These are phyloP conservation scores for Calliopum simillimum DNA, from an alignment of 2,888 invertebrate species.

Conservation along the genomic window DNA sequence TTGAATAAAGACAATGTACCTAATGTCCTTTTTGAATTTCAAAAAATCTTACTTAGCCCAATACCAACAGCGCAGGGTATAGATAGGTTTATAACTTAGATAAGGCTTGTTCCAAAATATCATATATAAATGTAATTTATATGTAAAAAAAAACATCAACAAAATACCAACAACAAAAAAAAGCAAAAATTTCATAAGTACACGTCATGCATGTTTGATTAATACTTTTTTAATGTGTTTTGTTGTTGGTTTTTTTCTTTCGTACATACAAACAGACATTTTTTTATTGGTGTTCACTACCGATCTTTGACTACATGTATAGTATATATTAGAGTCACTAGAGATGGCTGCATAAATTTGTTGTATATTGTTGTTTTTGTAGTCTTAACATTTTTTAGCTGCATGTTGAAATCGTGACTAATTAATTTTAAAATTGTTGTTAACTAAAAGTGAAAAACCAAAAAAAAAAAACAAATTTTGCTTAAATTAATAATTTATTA, in stretches of 20 bases:
- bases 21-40: no score
- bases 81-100: neutral
- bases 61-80: no score
- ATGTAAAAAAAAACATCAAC: constrained; percentile 4
- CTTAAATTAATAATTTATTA: constrained; percentile 27
- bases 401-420: constrained; percentile 28
- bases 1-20: no score
- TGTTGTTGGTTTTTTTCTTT: neutral
- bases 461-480: constrained; percentile 5
- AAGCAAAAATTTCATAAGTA: constrained; percentile 10
- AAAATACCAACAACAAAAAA: neutral
- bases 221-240: constrained; percentile 27
- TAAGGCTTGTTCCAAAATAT: neutral
- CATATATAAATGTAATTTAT: constrained; percentile 3
- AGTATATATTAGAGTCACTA: neutral
- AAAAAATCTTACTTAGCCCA: no score
- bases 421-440: constrained; percentile 28
- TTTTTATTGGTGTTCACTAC: neutral
- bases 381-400: neutral
- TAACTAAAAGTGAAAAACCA: neutral
- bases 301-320: neutral
- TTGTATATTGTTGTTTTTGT: neutral
- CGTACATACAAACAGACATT: no score
- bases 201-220: constrained; percentile 31
- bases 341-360: neutral